phyloP scores from a whole-genome alignment of 30 jellyfish, hydroid and myxozoan species.

The Mastigias papua region DNA sequence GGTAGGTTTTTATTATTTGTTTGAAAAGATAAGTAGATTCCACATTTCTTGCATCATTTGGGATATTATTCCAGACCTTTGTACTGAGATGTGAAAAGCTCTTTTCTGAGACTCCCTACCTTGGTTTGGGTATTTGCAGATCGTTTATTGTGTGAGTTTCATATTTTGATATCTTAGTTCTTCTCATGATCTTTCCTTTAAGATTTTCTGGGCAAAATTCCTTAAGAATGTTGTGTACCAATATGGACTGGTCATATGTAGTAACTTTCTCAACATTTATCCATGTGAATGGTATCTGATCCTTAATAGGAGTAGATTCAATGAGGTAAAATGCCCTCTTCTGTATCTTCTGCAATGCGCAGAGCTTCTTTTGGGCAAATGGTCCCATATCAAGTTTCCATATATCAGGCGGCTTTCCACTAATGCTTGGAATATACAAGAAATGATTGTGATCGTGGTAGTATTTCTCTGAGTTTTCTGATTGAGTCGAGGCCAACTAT shows the following conservation, averaged over 20 bases:
- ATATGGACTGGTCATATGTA: conserved; percentile 31
- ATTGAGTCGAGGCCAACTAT: conserved; percentile 26
- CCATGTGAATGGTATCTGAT: conserved; percentile 25
- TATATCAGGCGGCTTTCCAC: conserved; percentile 39
- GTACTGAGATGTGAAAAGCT: conserved; percentile 25
- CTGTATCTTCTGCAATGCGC: conserved; percentile 33
- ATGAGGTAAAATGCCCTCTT: conserved; percentile 37
- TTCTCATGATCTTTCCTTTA: background rate
- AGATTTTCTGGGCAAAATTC: conserved; percentile 31
- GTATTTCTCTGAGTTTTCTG: conserved; percentile 44
- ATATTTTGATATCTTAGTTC: conserved; percentile 26
- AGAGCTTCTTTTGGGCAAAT: conserved; percentile 4
- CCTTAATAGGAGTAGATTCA: conserved; percentile 39
- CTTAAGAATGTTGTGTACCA: conserved; percentile 20
- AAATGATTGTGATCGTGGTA: background rate
- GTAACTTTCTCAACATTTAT: conserved; percentile 10
- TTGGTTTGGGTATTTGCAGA: conserved; percentile 25
- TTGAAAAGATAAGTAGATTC: conserved; percentile 5
- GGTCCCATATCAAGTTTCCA: conserved; percentile 29
- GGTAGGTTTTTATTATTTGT: background rate
- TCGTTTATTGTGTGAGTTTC: conserved; percentile 14
- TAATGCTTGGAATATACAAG: conserved; percentile 9
- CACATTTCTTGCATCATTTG: conserved; percentile 2
- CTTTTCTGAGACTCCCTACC: background rate
- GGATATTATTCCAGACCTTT: conserved; percentile 31